Evolutionary conservation across 1,140 invertebrate species (phyloP).

Genomic region (Calosoma granatense): DNA sequence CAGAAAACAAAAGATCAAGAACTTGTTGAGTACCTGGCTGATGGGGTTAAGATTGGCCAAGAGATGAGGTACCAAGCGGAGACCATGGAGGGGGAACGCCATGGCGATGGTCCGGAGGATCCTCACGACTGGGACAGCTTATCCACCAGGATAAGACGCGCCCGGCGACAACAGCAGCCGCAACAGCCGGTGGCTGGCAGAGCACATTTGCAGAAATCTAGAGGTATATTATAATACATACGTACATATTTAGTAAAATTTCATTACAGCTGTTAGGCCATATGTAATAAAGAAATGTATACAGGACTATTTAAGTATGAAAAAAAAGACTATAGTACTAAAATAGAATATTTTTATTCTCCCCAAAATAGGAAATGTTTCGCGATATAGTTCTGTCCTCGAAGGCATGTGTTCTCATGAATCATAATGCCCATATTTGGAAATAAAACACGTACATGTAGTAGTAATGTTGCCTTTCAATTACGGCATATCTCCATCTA

Average conservation of each 20-base stretch:
- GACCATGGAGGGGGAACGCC: slow-evolving; percentile 54
- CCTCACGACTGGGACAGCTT: slow-evolving; percentile 63
- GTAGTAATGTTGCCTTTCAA: too few relatives aligned
- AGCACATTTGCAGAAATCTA: slow-evolving; percentile 36
- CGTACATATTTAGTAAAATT: slow-evolving; percentile 5
- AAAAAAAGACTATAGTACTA: too few relatives aligned
- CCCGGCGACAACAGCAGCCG: slow-evolving; percentile 39
- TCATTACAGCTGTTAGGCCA: background rate
- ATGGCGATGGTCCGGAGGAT: slow-evolving; percentile 53
- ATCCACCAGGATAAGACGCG: slow-evolving; percentile 55
- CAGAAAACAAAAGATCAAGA: slow-evolving; percentile 47
- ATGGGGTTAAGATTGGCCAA: slow-evolving; percentile 59
- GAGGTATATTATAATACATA: slow-evolving; percentile 31
- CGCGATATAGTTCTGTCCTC: too few relatives aligned
- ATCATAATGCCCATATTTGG: too few relatives aligned
- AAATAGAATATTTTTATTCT: too few relatives aligned
- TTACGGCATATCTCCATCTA: too few relatives aligned
- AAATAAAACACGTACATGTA: too few relatives aligned
- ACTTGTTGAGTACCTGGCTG: slow-evolving; percentile 63
- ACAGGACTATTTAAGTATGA: too few relatives aligned
- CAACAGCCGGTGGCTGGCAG: slow-evolving; percentile 21
- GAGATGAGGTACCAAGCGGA: slow-evolving; percentile 70
- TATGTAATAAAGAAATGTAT: too few relatives aligned
- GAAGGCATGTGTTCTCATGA: too few relatives aligned
- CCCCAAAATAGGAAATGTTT: too few relatives aligned